Evolutionary conservation across 1,140 invertebrate species (phyloP).

Genomic region (Apocrypta bakeri): DNA sequence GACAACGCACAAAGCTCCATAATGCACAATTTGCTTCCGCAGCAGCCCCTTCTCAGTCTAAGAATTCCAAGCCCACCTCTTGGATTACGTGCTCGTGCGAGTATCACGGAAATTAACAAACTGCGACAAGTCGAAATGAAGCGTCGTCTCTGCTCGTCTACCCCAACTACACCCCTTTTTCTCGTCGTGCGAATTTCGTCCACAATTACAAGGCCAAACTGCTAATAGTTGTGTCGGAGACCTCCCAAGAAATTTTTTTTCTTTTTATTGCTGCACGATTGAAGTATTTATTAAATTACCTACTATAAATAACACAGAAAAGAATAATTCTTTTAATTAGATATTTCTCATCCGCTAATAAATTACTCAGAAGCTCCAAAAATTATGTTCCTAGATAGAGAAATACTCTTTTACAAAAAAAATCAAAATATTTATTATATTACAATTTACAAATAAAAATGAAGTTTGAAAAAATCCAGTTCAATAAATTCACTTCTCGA

Average conservation of each 20-base stretch:
- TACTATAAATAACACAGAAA: too few relatives aligned
- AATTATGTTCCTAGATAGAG: too few relatives aligned
- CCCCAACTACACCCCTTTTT: constrained; percentile 8
- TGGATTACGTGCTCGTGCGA: constrained; percentile 30
- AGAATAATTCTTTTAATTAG: too few relatives aligned
- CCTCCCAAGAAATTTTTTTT: background rate
- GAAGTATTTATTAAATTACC: too few relatives aligned
- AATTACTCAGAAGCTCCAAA: too few relatives aligned
- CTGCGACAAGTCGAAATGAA: constrained; percentile 38
- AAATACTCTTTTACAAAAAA: too few relatives aligned
- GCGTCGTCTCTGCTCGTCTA: background rate
- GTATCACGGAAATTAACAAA: constrained; percentile 45
- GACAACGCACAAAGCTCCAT: background rate
- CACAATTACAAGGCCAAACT: constrained; percentile 41
- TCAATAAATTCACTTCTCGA: constrained; percentile 26
- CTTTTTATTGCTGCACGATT: background rate
- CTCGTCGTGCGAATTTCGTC: background rate
- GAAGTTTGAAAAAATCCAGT: background rate
- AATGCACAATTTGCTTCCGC: background rate
- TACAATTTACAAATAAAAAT: too few relatives aligned
- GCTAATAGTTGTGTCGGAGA: constrained; percentile 31
- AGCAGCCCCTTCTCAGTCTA: background rate
- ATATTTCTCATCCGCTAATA: too few relatives aligned
- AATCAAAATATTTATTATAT: too few relatives aligned
- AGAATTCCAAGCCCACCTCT: background rate